Percentiles rank a stretch among this genome's conserved stretches.
These are phyloP conservation scores for Sitophilus oryzae DNA, from an alignment of 1,140 invertebrate species.

Conservation along the genomic window DNA sequence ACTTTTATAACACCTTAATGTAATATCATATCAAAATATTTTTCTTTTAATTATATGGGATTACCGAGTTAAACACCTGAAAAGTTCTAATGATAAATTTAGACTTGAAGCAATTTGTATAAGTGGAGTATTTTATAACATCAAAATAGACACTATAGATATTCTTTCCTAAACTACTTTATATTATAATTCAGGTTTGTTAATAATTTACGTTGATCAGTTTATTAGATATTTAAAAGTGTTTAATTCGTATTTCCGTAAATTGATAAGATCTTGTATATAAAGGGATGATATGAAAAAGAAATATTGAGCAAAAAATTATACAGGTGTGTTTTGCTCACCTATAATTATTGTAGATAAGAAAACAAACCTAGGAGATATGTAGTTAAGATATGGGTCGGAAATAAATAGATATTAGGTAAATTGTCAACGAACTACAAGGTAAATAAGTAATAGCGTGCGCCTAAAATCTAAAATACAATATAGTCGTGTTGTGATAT, in stretches of 20 bases:
- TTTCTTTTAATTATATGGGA: slow-evolving; percentile 15
- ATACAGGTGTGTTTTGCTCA: slow-evolving; percentile 16
- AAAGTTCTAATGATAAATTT: no score
- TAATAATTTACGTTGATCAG: no score
- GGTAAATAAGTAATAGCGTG: slow-evolving; percentile 34
- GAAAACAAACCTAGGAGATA: slow-evolving; percentile 15
- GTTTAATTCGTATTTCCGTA: slow-evolving; percentile 17
- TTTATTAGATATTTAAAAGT: not conserved
- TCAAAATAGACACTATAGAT: no score
- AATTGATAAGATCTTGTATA: slow-evolving; percentile 1
- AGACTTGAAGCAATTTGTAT: no score
- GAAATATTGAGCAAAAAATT: slow-evolving; percentile 31
- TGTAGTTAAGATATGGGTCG: slow-evolving; percentile 25
- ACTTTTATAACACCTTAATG: slow-evolving; percentile 17
- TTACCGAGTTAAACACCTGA: slow-evolving; percentile 6
- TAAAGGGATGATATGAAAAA: slow-evolving; percentile 21
- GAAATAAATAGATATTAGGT: slow-evolving; percentile 9
- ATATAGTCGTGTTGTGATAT: slow-evolving; percentile 38
- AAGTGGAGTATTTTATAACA: no score
- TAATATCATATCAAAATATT: slow-evolving; percentile 28
- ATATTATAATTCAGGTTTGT: no score
- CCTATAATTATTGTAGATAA: slow-evolving; percentile 2
- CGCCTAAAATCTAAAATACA: slow-evolving; percentile 33
- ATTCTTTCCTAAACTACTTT: no score
- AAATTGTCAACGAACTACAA: slow-evolving; percentile 22